These are phyloP conservation scores for Spea bombifrons DNA, from an alignment of 2,113 vertebrate species.

Conservation along the genomic window DNA sequence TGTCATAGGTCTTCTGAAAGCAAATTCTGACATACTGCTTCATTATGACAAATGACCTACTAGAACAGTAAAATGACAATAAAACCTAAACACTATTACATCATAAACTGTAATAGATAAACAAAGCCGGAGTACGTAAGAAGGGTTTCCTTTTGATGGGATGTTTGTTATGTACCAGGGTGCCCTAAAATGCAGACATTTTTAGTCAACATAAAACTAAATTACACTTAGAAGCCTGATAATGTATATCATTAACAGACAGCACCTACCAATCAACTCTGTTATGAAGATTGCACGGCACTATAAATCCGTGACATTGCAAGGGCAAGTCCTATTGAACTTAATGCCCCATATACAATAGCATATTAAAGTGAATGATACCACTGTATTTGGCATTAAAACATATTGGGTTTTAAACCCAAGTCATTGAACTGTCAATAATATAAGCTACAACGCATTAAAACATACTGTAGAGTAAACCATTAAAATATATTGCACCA, in stretches of 20 bases:
- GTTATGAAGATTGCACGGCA: background rate
- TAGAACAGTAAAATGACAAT: background rate
- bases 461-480: conserved; percentile 4
- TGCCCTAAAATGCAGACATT: background rate
- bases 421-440: conserved; percentile 19
- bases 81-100: background rate
- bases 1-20: too few relatives aligned
- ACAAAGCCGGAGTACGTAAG: background rate
- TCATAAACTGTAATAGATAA: background rate
- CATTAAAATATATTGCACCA: conserved; percentile 24
- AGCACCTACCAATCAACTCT: background rate
- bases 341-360: conserved; percentile 8
- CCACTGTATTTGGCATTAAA: background rate
- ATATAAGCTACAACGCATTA: conserved; percentile 2
- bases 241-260: conserved; percentile 28
- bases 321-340: background rate
- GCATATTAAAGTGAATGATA: background rate
- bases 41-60: background rate
- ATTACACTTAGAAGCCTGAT: conserved; percentile 5
- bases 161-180: background rate
- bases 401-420: conserved; percentile 12
- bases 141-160: background rate
- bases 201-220: conserved; percentile 4
- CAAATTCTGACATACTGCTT: too few relatives aligned
- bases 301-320: background rate